Evolutionary conservation across 2,113 vertebrate genomes (phyloP).

Genomic region (Sula dactylatra): DNA sequence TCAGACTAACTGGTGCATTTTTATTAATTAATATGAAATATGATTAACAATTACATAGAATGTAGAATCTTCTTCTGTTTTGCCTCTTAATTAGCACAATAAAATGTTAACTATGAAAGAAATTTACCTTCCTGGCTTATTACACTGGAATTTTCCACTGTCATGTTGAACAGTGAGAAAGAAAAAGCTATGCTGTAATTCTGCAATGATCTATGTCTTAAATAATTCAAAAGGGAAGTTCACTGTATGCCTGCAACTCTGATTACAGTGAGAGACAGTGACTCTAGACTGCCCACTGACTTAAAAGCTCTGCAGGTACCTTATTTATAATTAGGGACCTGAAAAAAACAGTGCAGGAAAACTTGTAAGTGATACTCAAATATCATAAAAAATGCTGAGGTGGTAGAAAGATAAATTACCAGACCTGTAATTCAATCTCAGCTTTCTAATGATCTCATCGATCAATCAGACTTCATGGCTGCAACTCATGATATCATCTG

Average conservation of each 20-base stretch:
- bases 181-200: not conserved
- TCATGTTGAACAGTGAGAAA: not conserved
- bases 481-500: not conserved
- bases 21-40: conserved; percentile 9
- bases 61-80: not conserved
- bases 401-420: conserved; percentile 23
- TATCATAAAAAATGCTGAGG: conserved; percentile 14
- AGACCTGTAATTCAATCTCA: conserved; percentile 35
- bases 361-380: conserved; percentile 5
- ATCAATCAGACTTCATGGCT: conserved; percentile 48
- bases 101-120: conserved; percentile 25
- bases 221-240: conserved; percentile 59
- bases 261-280: conserved; percentile 33
- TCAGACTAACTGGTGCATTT: not conserved
- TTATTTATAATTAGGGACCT: conserved; percentile 21
- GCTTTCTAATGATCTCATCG: conserved; percentile 56
- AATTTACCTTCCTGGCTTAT: not conserved
- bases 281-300: conserved; percentile 22
- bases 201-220: conserved; percentile 11
- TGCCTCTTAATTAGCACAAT: conserved; percentile 30
- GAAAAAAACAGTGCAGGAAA: not conserved
- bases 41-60: not conserved
- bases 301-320: conserved; percentile 8
- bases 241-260: conserved; percentile 21
- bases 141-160: conserved; percentile 52